A percentile compares a stretch with the other conserved stretches of the same genome.
phyloP scores from a whole-genome alignment of 2,113 vertebrate genomes.

The Cyprinodon brontotheroides region DNA sequence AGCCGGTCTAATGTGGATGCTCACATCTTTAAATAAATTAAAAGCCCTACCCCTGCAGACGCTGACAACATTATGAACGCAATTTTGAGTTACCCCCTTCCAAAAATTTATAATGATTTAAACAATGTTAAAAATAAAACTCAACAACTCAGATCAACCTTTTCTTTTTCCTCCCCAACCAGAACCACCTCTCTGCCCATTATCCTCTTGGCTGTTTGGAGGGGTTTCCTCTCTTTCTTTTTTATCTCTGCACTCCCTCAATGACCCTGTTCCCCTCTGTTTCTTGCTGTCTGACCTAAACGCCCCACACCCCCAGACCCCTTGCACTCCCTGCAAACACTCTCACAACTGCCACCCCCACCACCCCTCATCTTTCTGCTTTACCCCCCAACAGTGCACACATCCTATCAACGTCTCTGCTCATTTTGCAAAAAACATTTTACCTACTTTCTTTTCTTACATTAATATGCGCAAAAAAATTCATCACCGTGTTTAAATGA shows the following conservation, averaged over 20 bases:
- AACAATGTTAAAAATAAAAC: slow-evolving; percentile 28
- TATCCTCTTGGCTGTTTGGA: slow-evolving; percentile 68
- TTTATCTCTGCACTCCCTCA: slow-evolving; percentile 80
- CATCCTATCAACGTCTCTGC: slow-evolving; percentile 62
- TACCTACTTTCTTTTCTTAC: slow-evolving; percentile 35
- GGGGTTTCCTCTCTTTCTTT: slow-evolving; percentile 72
- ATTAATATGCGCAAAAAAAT: slow-evolving; percentile 53
- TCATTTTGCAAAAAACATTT: slow-evolving; percentile 54
- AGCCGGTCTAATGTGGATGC: slow-evolving; percentile 36
- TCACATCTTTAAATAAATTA: slow-evolving; percentile 53
- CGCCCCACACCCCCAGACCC: slow-evolving; percentile 27
- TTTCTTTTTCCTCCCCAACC: slow-evolving; percentile 30
- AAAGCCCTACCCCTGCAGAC: slow-evolving; percentile 64
- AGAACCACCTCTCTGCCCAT: slow-evolving; percentile 53
- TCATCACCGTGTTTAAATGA: slow-evolving; percentile 28
- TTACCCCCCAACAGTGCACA: slow-evolving; percentile 65
- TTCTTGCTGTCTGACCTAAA: slow-evolving; percentile 80
- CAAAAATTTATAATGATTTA: neutral
- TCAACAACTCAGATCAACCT: slow-evolving; percentile 52
- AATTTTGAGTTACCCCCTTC: slow-evolving; percentile 61
- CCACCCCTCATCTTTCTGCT: slow-evolving; percentile 48
- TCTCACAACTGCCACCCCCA: slow-evolving; percentile 50
- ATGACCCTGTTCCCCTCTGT: slow-evolving; percentile 82
- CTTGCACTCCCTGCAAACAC: slow-evolving; percentile 58
- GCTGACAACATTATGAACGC: slow-evolving; percentile 64